Conservation (phyloP, 2,888 invertebrate genomes). For the Luffia ferchaultella region DNA sequence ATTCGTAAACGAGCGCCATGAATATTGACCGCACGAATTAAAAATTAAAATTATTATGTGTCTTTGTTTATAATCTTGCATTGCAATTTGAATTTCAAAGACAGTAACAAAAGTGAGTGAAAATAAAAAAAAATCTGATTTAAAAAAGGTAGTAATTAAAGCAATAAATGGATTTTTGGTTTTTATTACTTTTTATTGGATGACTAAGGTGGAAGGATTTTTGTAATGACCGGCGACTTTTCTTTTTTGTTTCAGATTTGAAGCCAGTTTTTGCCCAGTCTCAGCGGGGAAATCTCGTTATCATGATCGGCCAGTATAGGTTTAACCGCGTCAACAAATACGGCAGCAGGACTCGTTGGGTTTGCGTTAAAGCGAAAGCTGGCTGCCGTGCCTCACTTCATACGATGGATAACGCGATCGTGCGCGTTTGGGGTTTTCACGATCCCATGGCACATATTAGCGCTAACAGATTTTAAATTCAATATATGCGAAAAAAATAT, state of each 20-base stretch:
- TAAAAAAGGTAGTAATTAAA: too few species aligned
- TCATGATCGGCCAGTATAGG: constrained; percentile 57
- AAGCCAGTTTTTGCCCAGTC: constrained; percentile 55
- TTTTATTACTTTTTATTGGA: too few species aligned
- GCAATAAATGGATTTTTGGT: too few species aligned
- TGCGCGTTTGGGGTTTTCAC: constrained; percentile 56
- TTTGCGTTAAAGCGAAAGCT: constrained; percentile 55
- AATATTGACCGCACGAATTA: too few species aligned
- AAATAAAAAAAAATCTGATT: too few species aligned
- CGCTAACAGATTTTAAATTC: constrained; percentile 42
- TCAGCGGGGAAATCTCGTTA: constrained; percentile 54
- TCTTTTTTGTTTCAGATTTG: constrained; percentile 38
- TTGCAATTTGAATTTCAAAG: too few species aligned
- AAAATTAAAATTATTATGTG: too few species aligned
- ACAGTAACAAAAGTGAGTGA: too few species aligned
- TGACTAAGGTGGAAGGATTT: too few species aligned
- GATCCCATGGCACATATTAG: constrained; percentile 51
- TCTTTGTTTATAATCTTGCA: too few species aligned
- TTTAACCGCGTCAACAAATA: constrained; percentile 57
- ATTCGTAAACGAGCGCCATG: too few species aligned
- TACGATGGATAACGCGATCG: constrained; percentile 55
- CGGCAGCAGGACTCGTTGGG: constrained; percentile 51
- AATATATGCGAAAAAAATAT: not conserved
- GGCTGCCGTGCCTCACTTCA: constrained; percentile 54
- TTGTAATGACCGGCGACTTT: constrained; percentile 20